phyloP scores from a whole-genome alignment of 2,797 vertebrate species.

The Nyctibius grandis region DNA sequence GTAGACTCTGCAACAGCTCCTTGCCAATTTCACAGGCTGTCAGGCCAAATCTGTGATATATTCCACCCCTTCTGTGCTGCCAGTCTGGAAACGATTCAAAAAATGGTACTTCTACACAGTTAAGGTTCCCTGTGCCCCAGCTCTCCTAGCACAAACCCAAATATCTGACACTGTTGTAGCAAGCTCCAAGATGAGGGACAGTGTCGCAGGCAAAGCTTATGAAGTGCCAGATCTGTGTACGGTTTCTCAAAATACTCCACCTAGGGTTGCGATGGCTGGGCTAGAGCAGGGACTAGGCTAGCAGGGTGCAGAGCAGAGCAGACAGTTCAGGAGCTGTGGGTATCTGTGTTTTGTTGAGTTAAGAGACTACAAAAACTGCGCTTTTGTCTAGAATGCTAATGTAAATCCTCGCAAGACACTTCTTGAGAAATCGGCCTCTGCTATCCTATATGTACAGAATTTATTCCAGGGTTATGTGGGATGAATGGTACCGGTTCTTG shows the following conservation, averaged over 20 bases:
- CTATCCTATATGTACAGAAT: neutral
- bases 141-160: neutral
- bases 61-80: neutral
- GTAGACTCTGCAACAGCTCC: neutral
- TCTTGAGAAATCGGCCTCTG: neutral
- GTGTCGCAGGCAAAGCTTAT: neutral
- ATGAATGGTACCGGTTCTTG: neutral
- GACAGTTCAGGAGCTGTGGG: neutral
- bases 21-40: neutral
- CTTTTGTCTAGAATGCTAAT: neutral
- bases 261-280: neutral
- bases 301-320: neutral
- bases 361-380: neutral
- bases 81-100: neutral
- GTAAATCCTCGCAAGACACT: neutral
- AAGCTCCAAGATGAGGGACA: neutral
- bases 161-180: neutral
- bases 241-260: neutral
- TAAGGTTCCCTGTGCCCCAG: neutral
- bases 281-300: neutral
- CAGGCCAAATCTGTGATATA: accelerated
- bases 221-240: neutral
- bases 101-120: neutral
- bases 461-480: neutral
- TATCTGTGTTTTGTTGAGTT: neutral